These are phyloP conservation scores for Melinaea marsaeus DNA, from an alignment of 2,888 invertebrate species.

Conservation along the genomic window DNA sequence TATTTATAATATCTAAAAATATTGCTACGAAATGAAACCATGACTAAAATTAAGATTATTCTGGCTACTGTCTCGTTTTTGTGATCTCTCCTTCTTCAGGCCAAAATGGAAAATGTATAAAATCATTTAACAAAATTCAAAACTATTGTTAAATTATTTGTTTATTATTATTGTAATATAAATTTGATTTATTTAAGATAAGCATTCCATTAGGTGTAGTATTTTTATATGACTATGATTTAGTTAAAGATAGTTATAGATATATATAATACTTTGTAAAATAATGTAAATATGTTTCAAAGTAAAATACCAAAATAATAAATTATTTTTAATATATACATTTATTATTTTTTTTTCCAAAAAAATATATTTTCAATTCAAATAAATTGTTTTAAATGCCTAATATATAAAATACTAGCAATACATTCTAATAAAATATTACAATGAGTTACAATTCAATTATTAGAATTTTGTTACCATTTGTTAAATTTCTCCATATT, in stretches of 20 bases:
- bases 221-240: background rate
- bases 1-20: background rate
- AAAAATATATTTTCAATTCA: background rate
- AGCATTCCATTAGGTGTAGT: background rate
- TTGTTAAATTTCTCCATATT: too few species aligned
- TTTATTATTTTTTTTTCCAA: slow-evolving; percentile 14
- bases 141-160: background rate
- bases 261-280: slow-evolving; percentile 30
- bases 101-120: background rate
- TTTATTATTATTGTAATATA: background rate
- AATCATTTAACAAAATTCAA: background rate
- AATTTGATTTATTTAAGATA: background rate
- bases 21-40: too few species aligned
- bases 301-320: slow-evolving; percentile 44
- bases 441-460: too few species aligned
- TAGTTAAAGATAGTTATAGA: background rate
- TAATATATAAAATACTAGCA: too few species aligned
- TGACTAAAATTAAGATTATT: background rate
- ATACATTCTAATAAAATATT: too few species aligned
- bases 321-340: slow-evolving; percentile 33
- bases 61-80: background rate
- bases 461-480: too few species aligned
- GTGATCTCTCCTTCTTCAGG: background rate
- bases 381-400: background rate
- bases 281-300: slow-evolving; percentile 42